Percentiles rank a stretch among this genome's conserved stretches.
Conservation (phyloP, 2,797 vertebrate species). For the Syndactyla subalaris region DNA sequence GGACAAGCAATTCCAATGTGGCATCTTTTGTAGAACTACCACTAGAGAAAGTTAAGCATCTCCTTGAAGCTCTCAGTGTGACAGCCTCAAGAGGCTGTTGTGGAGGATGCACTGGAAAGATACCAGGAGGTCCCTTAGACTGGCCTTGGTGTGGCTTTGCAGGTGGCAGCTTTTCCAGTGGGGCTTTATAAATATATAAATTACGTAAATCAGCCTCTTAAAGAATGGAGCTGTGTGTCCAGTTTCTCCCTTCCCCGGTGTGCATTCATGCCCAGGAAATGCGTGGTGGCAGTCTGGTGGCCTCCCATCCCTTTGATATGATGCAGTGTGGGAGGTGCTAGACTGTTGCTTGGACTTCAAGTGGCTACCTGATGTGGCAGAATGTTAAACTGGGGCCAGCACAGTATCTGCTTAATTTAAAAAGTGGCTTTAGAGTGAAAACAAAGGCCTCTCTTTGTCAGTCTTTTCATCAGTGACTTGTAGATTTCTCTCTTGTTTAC, state of each 20-base stretch:
- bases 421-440: conserved; percentile 50
- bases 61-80: not conserved
- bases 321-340: not conserved
- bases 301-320: not conserved
- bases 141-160: not conserved
- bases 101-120: not conserved
- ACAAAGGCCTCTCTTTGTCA: not conserved
- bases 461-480: not conserved
- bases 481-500: not conserved
- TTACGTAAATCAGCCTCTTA: not conserved
- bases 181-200: not conserved
- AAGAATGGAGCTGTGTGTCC: not conserved
- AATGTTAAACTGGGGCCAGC: not conserved
- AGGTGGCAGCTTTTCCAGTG: not conserved
- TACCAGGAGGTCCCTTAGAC: not conserved
- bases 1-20: not conserved
- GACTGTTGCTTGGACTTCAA: not conserved
- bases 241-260: not conserved
- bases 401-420: not conserved
- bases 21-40: not conserved
- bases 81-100: not conserved
- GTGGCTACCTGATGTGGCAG: not conserved
- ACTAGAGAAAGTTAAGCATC: not conserved
- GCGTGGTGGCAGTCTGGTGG: accelerated
- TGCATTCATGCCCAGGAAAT: accelerated